phyloP scores from a whole-genome alignment of 2,797 vertebrate genomes.

The Smutsia gigantea region DNA sequence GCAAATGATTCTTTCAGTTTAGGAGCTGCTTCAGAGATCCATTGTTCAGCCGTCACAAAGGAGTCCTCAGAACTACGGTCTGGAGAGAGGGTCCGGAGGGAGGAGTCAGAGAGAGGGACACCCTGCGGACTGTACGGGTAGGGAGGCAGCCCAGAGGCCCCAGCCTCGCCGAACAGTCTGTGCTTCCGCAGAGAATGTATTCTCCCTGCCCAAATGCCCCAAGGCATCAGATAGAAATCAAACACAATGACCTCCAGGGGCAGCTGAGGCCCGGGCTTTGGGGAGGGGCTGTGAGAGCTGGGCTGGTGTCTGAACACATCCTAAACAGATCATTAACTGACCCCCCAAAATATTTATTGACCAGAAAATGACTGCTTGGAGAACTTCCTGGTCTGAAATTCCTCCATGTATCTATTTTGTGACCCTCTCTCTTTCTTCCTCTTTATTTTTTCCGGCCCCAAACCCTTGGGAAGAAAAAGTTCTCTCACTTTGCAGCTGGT shows the following conservation, averaged over 20 bases:
- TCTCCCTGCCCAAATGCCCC: neutral
- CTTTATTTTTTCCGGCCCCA: neutral
- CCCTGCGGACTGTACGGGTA: fast-evolving
- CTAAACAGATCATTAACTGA: constrained; percentile 43
- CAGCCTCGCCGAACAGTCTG: neutral
- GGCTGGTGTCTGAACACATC: neutral
- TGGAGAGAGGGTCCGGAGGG: too few species aligned
- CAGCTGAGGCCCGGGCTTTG: neutral
- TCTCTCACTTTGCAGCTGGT: neutral
- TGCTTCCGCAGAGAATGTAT: neutral
- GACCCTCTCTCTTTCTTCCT: too few species aligned
- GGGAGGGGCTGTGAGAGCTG: neutral
- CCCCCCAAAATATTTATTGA: constrained; percentile 34
- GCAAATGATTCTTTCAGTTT: neutral
- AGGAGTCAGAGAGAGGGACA: too few species aligned
- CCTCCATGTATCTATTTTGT: neutral
- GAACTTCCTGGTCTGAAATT: neutral
- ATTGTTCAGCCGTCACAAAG: too few species aligned
- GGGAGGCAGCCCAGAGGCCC: fast-evolving
- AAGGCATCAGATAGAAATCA: neutral
- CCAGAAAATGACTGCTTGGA: constrained; percentile 30
- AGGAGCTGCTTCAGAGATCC: neutral
- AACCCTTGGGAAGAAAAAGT: neutral
- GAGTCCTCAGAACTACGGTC: neutral
- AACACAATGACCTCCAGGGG: neutral